Base-by-base conservation (phyloP, 1,140 invertebrate species). In the Drosophila mojavensis region DNA sequence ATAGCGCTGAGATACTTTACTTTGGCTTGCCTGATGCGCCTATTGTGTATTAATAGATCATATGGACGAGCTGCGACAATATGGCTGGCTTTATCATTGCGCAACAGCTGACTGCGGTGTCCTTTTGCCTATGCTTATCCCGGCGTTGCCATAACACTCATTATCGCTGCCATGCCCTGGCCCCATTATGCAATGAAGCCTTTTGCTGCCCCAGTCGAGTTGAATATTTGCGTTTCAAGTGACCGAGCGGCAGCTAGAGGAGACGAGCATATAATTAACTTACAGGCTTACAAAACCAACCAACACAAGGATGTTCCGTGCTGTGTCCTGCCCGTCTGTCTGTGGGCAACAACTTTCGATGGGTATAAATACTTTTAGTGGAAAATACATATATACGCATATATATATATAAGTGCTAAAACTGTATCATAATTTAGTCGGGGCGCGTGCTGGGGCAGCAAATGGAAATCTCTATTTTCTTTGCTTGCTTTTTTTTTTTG, bases 121-220 rank as follows among this genome's bases (percentile, higher is more conserved):
- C 74, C 70, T 69, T 81, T 78, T 67, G 28, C 60, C 43, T 54
- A 58, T 39, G 39, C 53, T 51, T 24, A 59, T 51, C 48, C 26
- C 28, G 48, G 17, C 68, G 81, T 85, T 85, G 75, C 78, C 81
- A 85, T 86, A 81, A 75, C 81, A 84, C 66, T 81, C 75, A 85
- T 81, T 85, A 83, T 75, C 80, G 63, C 80, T 36, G 63, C 79
- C 28, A 56, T 63, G 41, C 45, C 7, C 33, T 59, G 63, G 63
- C 63, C 45, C 75, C 69, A 73, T 64, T 67, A 54, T 71, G 39
- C 28, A 56, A 39, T 43, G 61, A 63, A 36, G 60, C 56, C 70
- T 58, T 75, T 71, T 58, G 36, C 17, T 63, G 69, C 13, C 50
- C 13, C 55, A 59, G 41, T 59, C 59, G 36, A 45, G 36, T 39